Evolutionary conservation across 92 coral and sea anemone species (phyloP).

Genomic region (Siderastrea radians): DNA sequence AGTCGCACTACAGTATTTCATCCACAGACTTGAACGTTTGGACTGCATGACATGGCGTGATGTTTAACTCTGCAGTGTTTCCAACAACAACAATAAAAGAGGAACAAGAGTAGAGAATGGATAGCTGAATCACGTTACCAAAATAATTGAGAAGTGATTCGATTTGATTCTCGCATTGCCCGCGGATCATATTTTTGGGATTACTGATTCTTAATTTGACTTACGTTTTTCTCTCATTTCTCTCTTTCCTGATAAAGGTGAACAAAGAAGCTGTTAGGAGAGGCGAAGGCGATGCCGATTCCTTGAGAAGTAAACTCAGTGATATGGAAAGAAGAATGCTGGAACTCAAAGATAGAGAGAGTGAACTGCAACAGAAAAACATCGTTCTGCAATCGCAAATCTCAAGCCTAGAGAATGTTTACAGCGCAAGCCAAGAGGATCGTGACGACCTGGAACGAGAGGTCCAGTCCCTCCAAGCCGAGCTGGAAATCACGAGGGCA

Average conservation of each 20-base stretch:
- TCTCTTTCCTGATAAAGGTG: background rate
- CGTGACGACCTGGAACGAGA: constrained; percentile 79
- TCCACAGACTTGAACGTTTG: too few species aligned
- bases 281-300: constrained; percentile 64
- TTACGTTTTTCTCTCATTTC: background rate
- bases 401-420: constrained; percentile 79
- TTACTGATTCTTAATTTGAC: background rate
- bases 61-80: too few species aligned
- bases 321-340: constrained; percentile 63
- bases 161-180: background rate
- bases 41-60: too few species aligned
- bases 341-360: constrained; percentile 81
- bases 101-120: too few species aligned
- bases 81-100: too few species aligned
- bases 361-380: constrained; percentile 74
- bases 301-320: constrained; percentile 61
- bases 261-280: constrained; percentile 51
- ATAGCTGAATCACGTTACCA: too few species aligned
- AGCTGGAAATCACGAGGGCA: constrained; percentile 67
- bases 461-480: constrained; percentile 71
- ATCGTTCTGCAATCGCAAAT: constrained; percentile 72
- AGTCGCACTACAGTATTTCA: too few species aligned
- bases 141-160: background rate
- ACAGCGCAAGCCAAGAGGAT: constrained; percentile 69
- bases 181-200: background rate